Evolutionary conservation across 2,888 invertebrate genomes (phyloP), one percentile per base, ranked within the genome.

Genomic region (Cryptocheilus praepositus): DNA sequence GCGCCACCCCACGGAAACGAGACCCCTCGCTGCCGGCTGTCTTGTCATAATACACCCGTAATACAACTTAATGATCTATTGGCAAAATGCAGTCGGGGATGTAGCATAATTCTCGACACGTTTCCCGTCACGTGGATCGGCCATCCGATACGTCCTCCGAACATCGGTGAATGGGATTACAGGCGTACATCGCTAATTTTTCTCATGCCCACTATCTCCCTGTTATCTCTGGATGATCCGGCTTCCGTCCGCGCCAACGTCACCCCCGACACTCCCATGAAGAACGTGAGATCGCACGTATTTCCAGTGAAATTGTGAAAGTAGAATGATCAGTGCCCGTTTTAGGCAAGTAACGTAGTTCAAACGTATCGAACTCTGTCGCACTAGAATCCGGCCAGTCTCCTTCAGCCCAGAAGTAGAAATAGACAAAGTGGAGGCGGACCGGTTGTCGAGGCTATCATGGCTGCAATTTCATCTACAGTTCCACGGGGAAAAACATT

Each of bases 21-120:
- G 67, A 56, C 21, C 46, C 71, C 64, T 44, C 52, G 54, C 66
- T 64, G 70, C 49, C 56, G 73, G 67, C 62, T 67, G 77, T 84
- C 85, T 86, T 84, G 85, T 88, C 87, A 85, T 87, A 88, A 86
- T 86, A 84, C 82, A 79, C 77, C 80, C 68, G 70, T 80, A 67
- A 77, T 77, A 77, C 75, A 73, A 77, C 81, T 82, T 87, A 87
- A 88, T 87, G 87, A 88, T 85, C 85, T 80, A 85, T 83, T 83
- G 85, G 81, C 73, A 73, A 79, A 74, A 78, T 77, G 73, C 81
- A 80, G 75, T 74, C 79, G 79, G 82, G 81, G 80, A 81, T 80
- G 80, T 71, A 69, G 73, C 80, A 77, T 86, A 86, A 88, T 87
- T 85, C 87, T 77, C 79, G 82, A 77, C 87, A 87, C 86, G 85